These are phyloP conservation scores for Myotis myotis DNA, from an alignment of 2,797 vertebrate species.

Conservation along the genomic window DNA sequence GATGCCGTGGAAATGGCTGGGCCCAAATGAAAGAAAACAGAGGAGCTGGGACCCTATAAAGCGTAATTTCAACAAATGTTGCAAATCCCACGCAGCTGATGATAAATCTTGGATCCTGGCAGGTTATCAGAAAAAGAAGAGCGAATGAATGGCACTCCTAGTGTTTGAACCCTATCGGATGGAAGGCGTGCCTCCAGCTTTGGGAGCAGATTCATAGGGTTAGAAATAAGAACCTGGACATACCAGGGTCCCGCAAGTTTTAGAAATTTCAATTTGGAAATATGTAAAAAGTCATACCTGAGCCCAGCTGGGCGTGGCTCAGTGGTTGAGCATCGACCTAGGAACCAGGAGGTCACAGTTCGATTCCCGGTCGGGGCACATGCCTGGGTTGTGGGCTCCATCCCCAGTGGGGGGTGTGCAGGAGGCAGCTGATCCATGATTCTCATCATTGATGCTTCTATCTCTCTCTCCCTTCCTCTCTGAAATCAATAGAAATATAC, in stretches of 20 bases:
- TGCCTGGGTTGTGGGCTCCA: too few species aligned
- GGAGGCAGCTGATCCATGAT: too few species aligned
- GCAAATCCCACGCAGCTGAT: slow-evolving; percentile 58
- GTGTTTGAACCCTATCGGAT: slow-evolving; percentile 13
- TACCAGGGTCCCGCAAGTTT: slow-evolving; percentile 10
- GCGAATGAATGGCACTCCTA: background rate
- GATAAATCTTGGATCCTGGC: slow-evolving; percentile 64
- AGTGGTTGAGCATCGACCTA: too few species aligned
- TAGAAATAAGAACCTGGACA: slow-evolving; percentile 1
- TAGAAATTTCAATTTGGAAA: slow-evolving; percentile 68
- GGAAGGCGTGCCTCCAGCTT: background rate
- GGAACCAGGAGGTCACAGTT: too few species aligned
- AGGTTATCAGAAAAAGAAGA: slow-evolving; percentile 64
- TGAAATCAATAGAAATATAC: too few species aligned
- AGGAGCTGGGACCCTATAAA: slow-evolving; percentile 45
- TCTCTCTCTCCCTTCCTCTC: too few species aligned
- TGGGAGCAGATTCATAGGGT: background rate
- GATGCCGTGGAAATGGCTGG: slow-evolving; percentile 58
- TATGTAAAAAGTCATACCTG: slow-evolving; percentile 64
- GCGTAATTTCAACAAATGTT: slow-evolving; percentile 72
- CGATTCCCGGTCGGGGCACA: too few species aligned
- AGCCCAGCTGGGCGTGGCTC: background rate
- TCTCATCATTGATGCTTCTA: too few species aligned
- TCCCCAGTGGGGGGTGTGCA: too few species aligned
- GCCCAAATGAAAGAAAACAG: slow-evolving; percentile 64